Conservation (phyloP, 2,888 invertebrate genomes). For the Limnephilus marmoratus region DNA sequence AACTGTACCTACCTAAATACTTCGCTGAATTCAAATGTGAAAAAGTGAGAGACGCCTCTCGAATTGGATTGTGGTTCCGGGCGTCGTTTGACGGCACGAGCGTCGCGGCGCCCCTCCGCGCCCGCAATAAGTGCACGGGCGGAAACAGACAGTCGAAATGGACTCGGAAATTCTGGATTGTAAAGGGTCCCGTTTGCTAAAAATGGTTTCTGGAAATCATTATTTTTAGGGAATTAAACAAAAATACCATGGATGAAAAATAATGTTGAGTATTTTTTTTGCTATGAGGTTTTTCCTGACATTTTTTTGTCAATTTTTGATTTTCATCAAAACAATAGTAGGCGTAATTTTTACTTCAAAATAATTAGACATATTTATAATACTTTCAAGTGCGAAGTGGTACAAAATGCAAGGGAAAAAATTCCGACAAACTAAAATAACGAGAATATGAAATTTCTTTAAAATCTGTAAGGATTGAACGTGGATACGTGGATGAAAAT, state of each 20-base stretch:
- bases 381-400: no score
- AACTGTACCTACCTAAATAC: not conserved
- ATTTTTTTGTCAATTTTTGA: no score
- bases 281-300: not conserved
- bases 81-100: conserved; percentile 48
- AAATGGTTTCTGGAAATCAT: not conserved
- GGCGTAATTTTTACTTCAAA: no score
- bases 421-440: not conserved
- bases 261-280: not conserved
- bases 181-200: conserved; percentile 18
- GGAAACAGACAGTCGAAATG: conserved; percentile 52
- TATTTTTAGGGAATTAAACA: not conserved
- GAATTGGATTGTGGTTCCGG: not conserved
- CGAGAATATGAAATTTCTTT: not conserved
- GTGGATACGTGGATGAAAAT: not conserved
- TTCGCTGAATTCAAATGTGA: not conserved
- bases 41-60: conserved; percentile 7
- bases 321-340: no score
- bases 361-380: no score
- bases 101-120: conserved; percentile 53
- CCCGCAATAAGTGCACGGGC: conserved; percentile 47
- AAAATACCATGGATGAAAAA: not conserved
- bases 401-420: no score
- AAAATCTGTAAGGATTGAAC: not conserved
- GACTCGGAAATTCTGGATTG: conserved; percentile 10